Percentiles rank a stretch among this genome's conserved stretches.
phyloP scores from a whole-genome alignment of 2,797 vertebrate species.

The Crocidura indochinensis region DNA sequence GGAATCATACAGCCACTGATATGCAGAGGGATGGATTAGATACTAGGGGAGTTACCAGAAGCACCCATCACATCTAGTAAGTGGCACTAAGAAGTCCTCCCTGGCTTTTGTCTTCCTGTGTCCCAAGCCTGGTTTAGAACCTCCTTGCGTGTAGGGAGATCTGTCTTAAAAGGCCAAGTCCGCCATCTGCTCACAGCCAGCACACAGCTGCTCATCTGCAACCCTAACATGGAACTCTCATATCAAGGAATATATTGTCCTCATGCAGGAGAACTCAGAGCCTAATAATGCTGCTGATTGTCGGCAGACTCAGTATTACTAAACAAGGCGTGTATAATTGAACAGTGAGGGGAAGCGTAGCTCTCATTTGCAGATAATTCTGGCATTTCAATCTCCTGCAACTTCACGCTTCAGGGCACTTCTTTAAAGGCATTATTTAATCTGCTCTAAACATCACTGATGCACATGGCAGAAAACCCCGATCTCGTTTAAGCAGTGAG shows the following conservation, averaged over 20 bases:
- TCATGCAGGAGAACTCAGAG: neutral
- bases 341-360: neutral
- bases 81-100: neutral
- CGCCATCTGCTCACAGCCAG: neutral
- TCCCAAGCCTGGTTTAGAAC: neutral
- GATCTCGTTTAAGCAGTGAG: constrained; percentile 69
- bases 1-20: neutral
- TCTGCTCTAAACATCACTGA: constrained; percentile 77
- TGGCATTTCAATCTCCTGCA: constrained; percentile 68
- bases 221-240: neutral
- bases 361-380: constrained; percentile 50
- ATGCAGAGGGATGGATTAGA: neutral
- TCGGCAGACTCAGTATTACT: constrained; percentile 63
- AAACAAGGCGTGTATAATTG: constrained; percentile 29
- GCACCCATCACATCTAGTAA: neutral
- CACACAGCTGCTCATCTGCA: neutral
- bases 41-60: neutral
- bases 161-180: neutral
- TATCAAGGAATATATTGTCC: neutral
- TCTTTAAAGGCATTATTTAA: constrained; percentile 76
- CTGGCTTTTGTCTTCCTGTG: constrained; percentile 27
- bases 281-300: constrained; percentile 26
- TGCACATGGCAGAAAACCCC: constrained; percentile 58
- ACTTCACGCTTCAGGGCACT: constrained; percentile 64
- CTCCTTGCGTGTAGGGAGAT: neutral